Evolutionary conservation across 2,888 invertebrate species (phyloP).

Genomic region (Neoitamus cyanurus): DNA sequence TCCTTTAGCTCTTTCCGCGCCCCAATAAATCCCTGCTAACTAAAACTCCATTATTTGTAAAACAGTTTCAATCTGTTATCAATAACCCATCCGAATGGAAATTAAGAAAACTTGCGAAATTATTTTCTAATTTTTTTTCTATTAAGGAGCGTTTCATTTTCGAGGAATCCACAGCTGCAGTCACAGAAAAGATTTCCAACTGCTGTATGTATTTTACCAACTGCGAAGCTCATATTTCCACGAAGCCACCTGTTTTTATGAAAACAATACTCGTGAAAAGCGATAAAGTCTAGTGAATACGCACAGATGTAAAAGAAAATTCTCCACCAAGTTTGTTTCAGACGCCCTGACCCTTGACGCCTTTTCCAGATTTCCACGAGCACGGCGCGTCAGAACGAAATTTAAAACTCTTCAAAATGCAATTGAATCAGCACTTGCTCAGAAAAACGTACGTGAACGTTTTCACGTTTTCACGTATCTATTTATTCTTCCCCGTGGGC

Average conservation of each 20-base stretch:
- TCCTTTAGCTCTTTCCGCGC: too few relatives aligned
- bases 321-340: neutral
- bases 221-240: neutral
- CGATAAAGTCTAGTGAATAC: conserved; percentile 1
- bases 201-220: neutral
- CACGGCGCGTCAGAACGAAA: neutral
- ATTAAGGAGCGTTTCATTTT: too few relatives aligned
- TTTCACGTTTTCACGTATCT: neutral
- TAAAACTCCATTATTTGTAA: too few relatives aligned
- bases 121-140: too few relatives aligned
- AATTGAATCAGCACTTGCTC: neutral
- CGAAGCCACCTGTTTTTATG: neutral
- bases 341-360: neutral
- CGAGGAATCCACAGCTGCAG: too few relatives aligned
- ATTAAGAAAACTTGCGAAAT: too few relatives aligned
- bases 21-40: too few relatives aligned
- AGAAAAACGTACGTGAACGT: neutral
- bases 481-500: neutral
- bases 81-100: too few relatives aligned
- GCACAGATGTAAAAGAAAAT: neutral
- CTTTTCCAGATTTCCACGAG: neutral
- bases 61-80: too few relatives aligned
- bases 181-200: neutral
- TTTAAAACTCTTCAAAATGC: neutral
- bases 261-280: conserved; percentile 1